phyloP scores from a whole-genome alignment of 2,888 invertebrate species.

The Germaria angustata region DNA sequence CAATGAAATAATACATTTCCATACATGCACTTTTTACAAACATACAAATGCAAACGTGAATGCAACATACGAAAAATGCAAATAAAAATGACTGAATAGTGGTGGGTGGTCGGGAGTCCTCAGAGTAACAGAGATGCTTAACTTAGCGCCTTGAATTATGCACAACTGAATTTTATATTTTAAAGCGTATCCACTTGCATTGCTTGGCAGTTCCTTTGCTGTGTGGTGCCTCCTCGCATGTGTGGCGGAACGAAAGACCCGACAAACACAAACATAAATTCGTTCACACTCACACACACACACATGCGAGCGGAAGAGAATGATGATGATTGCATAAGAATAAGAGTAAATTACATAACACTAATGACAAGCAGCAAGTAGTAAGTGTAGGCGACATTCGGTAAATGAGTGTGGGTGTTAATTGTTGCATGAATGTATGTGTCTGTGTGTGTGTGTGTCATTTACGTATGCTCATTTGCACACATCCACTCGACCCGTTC shows the following conservation, averaged over 20 bases:
- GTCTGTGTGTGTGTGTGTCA: slow-evolving; percentile 21
- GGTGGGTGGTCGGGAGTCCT: slow-evolving; percentile 15
- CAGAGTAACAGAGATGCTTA: slow-evolving; percentile 48
- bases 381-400: neutral
- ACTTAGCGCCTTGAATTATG: slow-evolving; percentile 66
- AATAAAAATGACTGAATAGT: slow-evolving; percentile 56
- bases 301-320: neutral
- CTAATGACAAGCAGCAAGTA: slow-evolving; percentile 30
- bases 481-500: slow-evolving; percentile 11
- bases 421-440: slow-evolving; percentile 44
- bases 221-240: neutral
- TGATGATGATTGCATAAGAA: slow-evolving; percentile 52
- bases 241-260: slow-evolving; percentile 28
- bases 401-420: slow-evolving; percentile 39
- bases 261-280: neutral
- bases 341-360: slow-evolving; percentile 51
- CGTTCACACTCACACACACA: neutral
- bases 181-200: slow-evolving; percentile 32
- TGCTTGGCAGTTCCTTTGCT: slow-evolving; percentile 18
- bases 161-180: slow-evolving; percentile 61
- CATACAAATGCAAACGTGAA: neutral
- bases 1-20: slow-evolving; percentile 1
- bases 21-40: slow-evolving; percentile 1
- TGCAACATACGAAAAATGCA: slow-evolving; percentile 39
- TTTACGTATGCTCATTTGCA: slow-evolving; percentile 34